A percentile compares a stretch with the other conserved stretches of the same genome.
These are phyloP conservation scores for Deilephila elpenor DNA, from an alignment of 2,888 invertebrate genomes.

Conservation along the genomic window DNA sequence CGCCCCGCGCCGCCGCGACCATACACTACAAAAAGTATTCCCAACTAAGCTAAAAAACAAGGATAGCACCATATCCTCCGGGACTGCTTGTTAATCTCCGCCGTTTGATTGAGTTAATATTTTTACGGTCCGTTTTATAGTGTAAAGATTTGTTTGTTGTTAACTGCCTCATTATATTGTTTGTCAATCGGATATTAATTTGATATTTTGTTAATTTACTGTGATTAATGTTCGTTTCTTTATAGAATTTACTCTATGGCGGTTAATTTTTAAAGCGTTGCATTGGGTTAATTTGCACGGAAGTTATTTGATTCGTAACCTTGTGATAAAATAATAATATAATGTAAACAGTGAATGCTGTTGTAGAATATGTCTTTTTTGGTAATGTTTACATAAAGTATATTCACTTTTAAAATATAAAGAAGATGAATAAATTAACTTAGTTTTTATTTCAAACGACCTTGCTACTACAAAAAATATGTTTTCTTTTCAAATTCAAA, in stretches of 20 bases:
- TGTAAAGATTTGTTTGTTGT: conserved; percentile 42
- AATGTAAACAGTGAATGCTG: no score
- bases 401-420: no score
- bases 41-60: conserved; percentile 7
- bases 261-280: neutral
- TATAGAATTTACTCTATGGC: neutral
- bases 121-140: conserved; percentile 51
- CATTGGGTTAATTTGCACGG: neutral
- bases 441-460: no score
- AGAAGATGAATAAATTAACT: no score
- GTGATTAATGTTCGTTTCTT: neutral
- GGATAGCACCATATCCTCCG: conserved; percentile 21
- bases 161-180: conserved; percentile 29
- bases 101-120: conserved; percentile 46
- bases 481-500: no score
- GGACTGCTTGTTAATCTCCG: conserved; percentile 39
- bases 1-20: neutral
- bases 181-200: conserved; percentile 11
- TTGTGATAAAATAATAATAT: no score
- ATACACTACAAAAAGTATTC: conserved; percentile 3
- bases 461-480: no score
- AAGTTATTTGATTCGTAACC: neutral
- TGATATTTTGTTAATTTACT: conserved; percentile 1
- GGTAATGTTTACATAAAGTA: no score
- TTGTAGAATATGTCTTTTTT: no score